Percentiles rank a stretch among this genome's conserved stretches.
Conservation (phyloP, 2,797 vertebrate species). For the Amphiprion clarkii region DNA sequence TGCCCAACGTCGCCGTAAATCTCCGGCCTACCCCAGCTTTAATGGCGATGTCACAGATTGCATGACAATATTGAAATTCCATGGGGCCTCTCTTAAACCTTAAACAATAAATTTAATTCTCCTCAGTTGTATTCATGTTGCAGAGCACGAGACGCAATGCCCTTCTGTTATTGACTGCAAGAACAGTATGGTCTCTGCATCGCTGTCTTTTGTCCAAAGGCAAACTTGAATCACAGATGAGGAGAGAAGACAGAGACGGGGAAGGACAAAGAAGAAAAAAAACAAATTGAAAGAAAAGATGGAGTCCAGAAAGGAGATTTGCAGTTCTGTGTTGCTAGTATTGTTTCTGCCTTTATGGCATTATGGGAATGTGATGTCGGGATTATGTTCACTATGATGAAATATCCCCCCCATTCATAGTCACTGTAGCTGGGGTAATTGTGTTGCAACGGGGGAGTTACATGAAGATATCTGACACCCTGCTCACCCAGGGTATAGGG, state of each 20-base stretch:
- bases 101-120: conserved; percentile 6
- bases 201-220: conserved; percentile 46
- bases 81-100: not conserved
- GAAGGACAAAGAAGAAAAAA: conserved; percentile 14
- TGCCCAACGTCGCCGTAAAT: too few relatives aligned
- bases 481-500: conserved; percentile 19
- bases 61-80: not conserved
- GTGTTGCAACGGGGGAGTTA: conserved; percentile 41
- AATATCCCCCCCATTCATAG: conserved; percentile 33
- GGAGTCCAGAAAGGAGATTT: conserved; percentile 38
- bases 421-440: conserved; percentile 33
- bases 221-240: conserved; percentile 45
- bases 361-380: conserved; percentile 40
- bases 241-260: conserved; percentile 21
- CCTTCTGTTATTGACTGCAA: conserved; percentile 40
- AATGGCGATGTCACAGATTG: not conserved
- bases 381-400: conserved; percentile 47
- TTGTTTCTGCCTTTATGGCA: conserved; percentile 46
- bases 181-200: conserved; percentile 38
- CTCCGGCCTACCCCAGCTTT: too few relatives aligned
- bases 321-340: conserved; percentile 8
- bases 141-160: not conserved
- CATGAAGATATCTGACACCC: conserved; percentile 41
- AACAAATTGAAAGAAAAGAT: not conserved
- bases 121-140: conserved; percentile 17